Base-by-base conservation (phyloP, 2,797 vertebrate species). In the Apogon talboti region DNA sequence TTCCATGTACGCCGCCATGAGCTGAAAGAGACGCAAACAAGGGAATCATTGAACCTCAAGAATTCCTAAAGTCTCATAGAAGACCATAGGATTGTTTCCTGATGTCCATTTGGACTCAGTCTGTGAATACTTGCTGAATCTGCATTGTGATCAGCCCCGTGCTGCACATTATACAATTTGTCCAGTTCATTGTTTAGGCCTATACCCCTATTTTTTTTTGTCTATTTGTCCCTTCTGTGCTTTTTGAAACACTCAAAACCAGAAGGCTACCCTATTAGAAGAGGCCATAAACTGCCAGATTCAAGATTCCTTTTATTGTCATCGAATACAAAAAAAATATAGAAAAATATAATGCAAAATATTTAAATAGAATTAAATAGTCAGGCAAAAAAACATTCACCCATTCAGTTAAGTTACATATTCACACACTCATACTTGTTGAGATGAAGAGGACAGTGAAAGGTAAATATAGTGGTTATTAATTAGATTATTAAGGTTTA, bases 91-190 rank as follows among this genome's bases (percentile, higher is more conserved):
- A 35, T 30, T 50, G 41, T 46, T 55, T 28, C 16, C 46, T 16
- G 24, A n/a, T 10, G 30, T 5, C 59, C 28, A 42, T 42, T 30
- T 53, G 11, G 38, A 48, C 16, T 35, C 33, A 61, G 10, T 7
- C n/a, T 41, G 56, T 44, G 19, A 19, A 53, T n/a, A 33, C 14
- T 44, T 38, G 21, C 12, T 45, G 12, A 11, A 50, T 53, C 15
- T 63, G 11, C 7, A 4, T 16, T 46, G 33, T 71, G 30, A 57
- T 71, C 42, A 49, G 28, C 60, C 33, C 59, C 40, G 10, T 46
- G 60, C 55, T 58, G 18, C 51, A 42, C 13, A 70, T 49, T 45
- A 49, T 59, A 30, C 49, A 59, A 2, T 64, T 53, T 66, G 28
- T 48, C 35, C 28, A 30, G 13, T 54, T 40, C 14, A 42, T 15